Evolutionary conservation across 2,888 invertebrate species (phyloP), one percentile per base, ranked within the genome.

Genomic region (Hypomecis punctinalis): DNA sequence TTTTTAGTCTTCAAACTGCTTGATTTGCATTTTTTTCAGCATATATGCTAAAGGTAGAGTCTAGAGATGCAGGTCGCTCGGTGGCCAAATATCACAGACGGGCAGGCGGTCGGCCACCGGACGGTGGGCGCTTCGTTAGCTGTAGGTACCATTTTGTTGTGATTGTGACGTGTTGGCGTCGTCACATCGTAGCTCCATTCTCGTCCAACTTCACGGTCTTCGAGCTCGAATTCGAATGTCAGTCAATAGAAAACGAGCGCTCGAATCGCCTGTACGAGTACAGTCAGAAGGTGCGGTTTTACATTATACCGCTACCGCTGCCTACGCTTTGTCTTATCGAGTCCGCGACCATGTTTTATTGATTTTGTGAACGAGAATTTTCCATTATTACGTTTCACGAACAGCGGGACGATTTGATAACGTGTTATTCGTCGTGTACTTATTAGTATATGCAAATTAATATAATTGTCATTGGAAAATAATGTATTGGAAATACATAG

Each of bases 281-380:
- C 76, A 53, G 52, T 51, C 73, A 78, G 64, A 72, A 72, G 79
- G 80, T 76, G 81, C 80, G 79, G 80, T 77, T 23, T 23, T 80
- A 78, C 73, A 74, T 80, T 82, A 55, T 39, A 80, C 80, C 77
- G 76, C 74, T 77, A 72, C 70, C 73, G 73, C 82, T 76, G 73
- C 78, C 81, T 80, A 84, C 78, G 80, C 82, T 83, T 84, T 82
- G 84, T 83, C 80, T 81, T 79, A 80, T 79, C 78, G 79, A 77
- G 71, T 72, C 74, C 73, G 74, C 73, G 76, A 72, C 73, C 77
- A 77, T 82, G 79, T 81, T 81, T 78, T 83, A 86, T 84, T 81
- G 85, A 86, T 86, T 85, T 84, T 78, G 65, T 76, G 75, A 77
- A 70, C 76, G 66, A 81, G 75, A 84, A 79, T 75, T 80, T 83